phyloP scores from a whole-genome alignment of 2,797 vertebrate species.

The Argyrosomus regius region DNA sequence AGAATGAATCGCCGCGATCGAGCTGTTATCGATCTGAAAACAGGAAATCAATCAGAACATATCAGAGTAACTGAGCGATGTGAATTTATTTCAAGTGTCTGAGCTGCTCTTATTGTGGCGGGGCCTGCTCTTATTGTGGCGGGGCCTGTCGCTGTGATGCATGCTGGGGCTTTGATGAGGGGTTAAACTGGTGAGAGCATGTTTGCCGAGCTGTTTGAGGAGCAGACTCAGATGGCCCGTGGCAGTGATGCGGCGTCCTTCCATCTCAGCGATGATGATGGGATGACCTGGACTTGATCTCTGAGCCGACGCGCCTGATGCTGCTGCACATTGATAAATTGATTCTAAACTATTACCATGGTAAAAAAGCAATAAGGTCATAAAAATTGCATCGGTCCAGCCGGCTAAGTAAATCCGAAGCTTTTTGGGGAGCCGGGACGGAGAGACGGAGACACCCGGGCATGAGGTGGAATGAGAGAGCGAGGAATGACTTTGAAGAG shows the following conservation, averaged over 20 bases:
- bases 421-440: constrained; percentile 90
- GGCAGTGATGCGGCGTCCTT: constrained; percentile 73
- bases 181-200: constrained; percentile 90
- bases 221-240: constrained; percentile 75
- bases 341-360: constrained; percentile 99
- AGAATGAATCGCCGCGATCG: constrained; percentile 76
- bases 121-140: constrained; percentile 52
- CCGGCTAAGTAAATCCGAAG: constrained; percentile 98
- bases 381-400: constrained; percentile 99
- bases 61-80: constrained; percentile 59
- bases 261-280: constrained; percentile 96
- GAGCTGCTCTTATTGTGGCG: constrained; percentile 56
- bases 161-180: constrained; percentile 77
- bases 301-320: constrained; percentile 97
- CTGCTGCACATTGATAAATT: constrained; percentile 99
- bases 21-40: constrained; percentile 76
- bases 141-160: neutral
- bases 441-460: constrained; percentile 88
- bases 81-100: constrained; percentile 52
- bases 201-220: constrained; percentile 94
- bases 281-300: constrained; percentile 99
- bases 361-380: constrained; percentile 99
- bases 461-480: constrained; percentile 98
- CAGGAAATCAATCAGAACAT: constrained; percentile 67
- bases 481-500: constrained; percentile 99